phyloP scores from a whole-genome alignment of 2,888 invertebrate genomes.

The Rugalucina vietnamica region DNA sequence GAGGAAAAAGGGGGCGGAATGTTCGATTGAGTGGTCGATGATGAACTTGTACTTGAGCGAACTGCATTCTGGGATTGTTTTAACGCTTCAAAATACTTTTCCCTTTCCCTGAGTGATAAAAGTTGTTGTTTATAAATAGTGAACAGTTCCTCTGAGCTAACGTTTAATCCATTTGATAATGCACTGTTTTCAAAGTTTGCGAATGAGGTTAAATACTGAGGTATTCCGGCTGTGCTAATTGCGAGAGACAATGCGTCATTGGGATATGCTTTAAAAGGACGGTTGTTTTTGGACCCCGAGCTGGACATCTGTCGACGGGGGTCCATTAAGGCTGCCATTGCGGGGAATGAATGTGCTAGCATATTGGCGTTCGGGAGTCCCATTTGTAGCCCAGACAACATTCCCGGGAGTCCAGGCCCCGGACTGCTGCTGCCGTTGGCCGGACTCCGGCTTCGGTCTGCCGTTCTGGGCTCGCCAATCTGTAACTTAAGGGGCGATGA shows the following conservation, averaged over 20 bases:
- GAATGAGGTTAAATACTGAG: slow-evolving; percentile 70
- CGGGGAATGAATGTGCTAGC: slow-evolving; percentile 62
- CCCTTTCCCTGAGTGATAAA: slow-evolving; percentile 68
- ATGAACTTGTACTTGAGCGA: slow-evolving; percentile 42
- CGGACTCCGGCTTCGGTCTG: slow-evolving; percentile 9
- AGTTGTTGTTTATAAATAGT: slow-evolving; percentile 78
- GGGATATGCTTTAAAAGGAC: slow-evolving; percentile 87
- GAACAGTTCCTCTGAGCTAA: slow-evolving; percentile 77
- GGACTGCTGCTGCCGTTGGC: slow-evolving; percentile 1
- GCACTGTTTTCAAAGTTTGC: slow-evolving; percentile 71
- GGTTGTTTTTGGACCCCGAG: slow-evolving; percentile 66
- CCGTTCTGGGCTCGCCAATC: slow-evolving; percentile 53
- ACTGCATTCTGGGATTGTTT: slow-evolving; percentile 53
- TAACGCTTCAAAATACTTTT: slow-evolving; percentile 64
- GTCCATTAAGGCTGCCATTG: slow-evolving; percentile 66
- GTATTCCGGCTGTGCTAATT: slow-evolving; percentile 83
- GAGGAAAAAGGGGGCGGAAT: slow-evolving; percentile 45
- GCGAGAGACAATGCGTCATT: slow-evolving; percentile 88
- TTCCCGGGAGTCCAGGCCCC: slow-evolving; percentile 52
- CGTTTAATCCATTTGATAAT: slow-evolving; percentile 66
- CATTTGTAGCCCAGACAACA: slow-evolving; percentile 64
- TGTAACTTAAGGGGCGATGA: slow-evolving; percentile 38
- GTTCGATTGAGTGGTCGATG: slow-evolving; percentile 38
- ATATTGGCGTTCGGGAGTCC: slow-evolving; percentile 59
- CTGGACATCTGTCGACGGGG: slow-evolving; percentile 53